Evolutionary conservation across 2,888 invertebrate genomes (phyloP), one percentile per base, ranked within the genome.

Genomic region (Encarsia formosa): DNA sequence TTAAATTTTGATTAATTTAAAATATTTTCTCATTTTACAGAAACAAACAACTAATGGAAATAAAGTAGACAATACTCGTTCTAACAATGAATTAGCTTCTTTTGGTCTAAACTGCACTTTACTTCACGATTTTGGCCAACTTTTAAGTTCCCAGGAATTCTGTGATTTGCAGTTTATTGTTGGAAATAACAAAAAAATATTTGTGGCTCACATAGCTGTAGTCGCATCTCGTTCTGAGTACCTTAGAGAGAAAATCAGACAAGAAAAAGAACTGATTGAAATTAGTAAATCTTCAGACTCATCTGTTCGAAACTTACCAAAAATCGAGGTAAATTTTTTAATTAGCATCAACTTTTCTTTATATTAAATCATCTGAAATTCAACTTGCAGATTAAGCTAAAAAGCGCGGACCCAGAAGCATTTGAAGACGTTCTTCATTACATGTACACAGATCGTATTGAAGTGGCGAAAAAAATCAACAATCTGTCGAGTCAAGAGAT

Each of bases 41-140:
- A n/a, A n/a, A n/a, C n/a, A n/a, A n/a, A n/a, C n/a, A n/a, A n/a
- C n/a, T n/a, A n/a, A n/a, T n/a, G n/a, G n/a, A n/a, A n/a, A n/a
- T n/a, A n/a, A n/a, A n/a, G n/a, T n/a, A n/a, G n/a, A n/a, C n/a
- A n/a, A n/a, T n/a, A n/a, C n/a, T n/a, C n/a, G n/a, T n/a, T n/a
- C n/a, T n/a, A n/a, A n/a, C n/a, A n/a, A n/a, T n/a, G n/a, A n/a
- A n/a, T n/a, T n/a, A n/a, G n/a, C n/a, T 71, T 92, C 94, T 0
- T 89, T 87, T 68, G 95, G 95, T 74, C 96, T 96, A 0, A 93
- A 93, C 64, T 96, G 95, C 68, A 96, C 95, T 0, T 77, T 96
- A 2, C 92, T 93, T 71, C 94, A 95, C 63, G 96, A 96, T 76
- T 94, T 90, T 74, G 94, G 92, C 0, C 82, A 84, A 59, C 81